Evolutionary conservation across 2,888 invertebrate genomes (phyloP), one percentile per base, ranked within the genome.

Genomic region (Eupithecia exiguata): DNA sequence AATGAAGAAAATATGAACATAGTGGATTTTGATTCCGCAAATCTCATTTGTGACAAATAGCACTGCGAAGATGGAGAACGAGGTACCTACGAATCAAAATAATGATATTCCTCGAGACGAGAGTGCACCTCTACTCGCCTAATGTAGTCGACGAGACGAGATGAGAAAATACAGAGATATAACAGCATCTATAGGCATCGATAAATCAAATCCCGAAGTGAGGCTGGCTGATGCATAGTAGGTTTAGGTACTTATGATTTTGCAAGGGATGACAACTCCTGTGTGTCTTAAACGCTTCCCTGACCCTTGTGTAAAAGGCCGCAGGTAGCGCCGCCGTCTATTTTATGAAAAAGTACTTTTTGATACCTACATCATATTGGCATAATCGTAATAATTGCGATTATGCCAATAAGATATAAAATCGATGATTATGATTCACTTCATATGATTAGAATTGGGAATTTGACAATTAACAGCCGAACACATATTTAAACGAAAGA

Each of bases 101-200:
- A 88, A 88, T 87, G 84, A 83, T 77, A 86, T 88, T 83, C 82
- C 81, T 78, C 81, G 81, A 84, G 81, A 82, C 53, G 62, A 78
- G 81, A 82, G 84, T 85, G 86, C 87, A 85, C 69, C 75, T 78
- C 75, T 78, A 78, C 70, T 63, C 71, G 62, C 65, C 30, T 78
- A 76, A 78, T 77, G 69, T 75, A 72, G 71, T 74, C 53, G 58
- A 72, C 69, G 53, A 73, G 74, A 77, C 72, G 69, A 62, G 49
- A 72, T 61, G 66, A 36, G 69, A 63, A 58, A 69, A 30, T 35
- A 53, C 46, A 9, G 49, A 3, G 38, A 38, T 30, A 25, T 9
- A 61, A 14, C 30, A 30, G 16, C 5, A 61, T 61, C 25, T 16
- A 61, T 25, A 58, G 25, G 12, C 58, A 53, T 35, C 18, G 62